Evolutionary conservation across 2,113 vertebrate species (phyloP), one percentile per base, ranked within the genome.

Genomic region (Acrocephalus kingi): DNA sequence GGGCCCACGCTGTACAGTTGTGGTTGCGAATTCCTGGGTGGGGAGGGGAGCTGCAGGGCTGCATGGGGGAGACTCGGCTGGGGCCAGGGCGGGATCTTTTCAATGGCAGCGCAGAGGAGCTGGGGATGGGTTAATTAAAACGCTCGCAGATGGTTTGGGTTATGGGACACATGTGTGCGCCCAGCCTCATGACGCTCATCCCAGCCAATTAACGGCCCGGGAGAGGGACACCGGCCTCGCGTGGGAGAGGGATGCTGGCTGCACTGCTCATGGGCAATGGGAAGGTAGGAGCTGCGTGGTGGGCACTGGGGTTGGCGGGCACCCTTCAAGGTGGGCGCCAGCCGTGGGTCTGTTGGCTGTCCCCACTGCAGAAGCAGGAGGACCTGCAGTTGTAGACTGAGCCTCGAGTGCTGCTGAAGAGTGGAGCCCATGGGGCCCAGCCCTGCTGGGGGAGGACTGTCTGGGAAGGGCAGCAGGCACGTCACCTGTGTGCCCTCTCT

Each of bases 81-180:
- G 94, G 78, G 90, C 84, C 35, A 12, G 68, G 86, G 85, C 2
- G 76, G 79, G 82, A 90, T 90, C 84, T 78, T 94, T 92, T 94
- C 92, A 93, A 72, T 81, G 85, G 94, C 91, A 94, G 71, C n/a
- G 13, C 43, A 81, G 82, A 92, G 61, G 62, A 89, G 81, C 83
- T 62, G 68, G 66, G 94, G 94, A 90, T 87, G 7, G 7, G 89
- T 93, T 95, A 94, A 97, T 95, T 93, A 73, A 92, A 93, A 39
- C 0, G 1, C 63, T 93, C 8, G 3, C 97, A 97, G 89, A 90
- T 95, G 95, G 94, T 97, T 96, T 96, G 30, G 52, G 84, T 97
- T 97, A 95, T 74, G 76, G 87, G 63, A 87, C 93, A 95, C 93
- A 97, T 94, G 93, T 93, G 93, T 83, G 79, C 3, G 45, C 84